Percentiles rank a stretch among this genome's conserved stretches.
phyloP scores from a whole-genome alignment of 2,888 invertebrate species.

The Mycalesis mineus region DNA sequence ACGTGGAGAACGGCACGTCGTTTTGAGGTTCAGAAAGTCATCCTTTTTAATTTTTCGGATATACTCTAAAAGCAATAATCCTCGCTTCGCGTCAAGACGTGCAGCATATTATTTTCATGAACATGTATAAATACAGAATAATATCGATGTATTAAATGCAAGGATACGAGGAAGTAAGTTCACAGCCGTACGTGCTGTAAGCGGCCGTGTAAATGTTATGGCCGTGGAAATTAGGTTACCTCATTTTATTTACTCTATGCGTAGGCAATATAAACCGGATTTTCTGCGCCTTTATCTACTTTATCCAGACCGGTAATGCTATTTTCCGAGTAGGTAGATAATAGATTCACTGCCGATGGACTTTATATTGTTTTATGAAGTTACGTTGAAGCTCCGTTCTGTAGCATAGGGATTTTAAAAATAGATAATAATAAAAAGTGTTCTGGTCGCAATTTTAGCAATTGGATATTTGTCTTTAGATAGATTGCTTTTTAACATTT shows the following conservation, averaged over 20 bases:
- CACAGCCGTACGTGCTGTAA: background rate
- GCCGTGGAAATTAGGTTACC: slow-evolving; percentile 1
- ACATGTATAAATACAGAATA: too few species aligned
- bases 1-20: too few species aligned
- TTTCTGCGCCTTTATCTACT: background rate
- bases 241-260: background rate
- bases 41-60: too few species aligned
- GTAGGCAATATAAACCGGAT: background rate
- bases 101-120: too few species aligned
- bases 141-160: background rate
- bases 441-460: too few species aligned
- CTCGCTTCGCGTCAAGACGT: too few species aligned
- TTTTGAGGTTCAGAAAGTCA: too few species aligned
- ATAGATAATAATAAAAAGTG: too few species aligned
- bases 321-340: background rate
- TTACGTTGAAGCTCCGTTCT: background rate
- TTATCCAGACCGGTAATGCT: background rate
- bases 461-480: too few species aligned
- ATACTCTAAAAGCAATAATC: too few species aligned
- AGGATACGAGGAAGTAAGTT: background rate
- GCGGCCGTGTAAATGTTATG: background rate
- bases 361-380: background rate
- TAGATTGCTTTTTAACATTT: too few species aligned
- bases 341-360: background rate
- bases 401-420: too few species aligned